Evolutionary conservation across 2,888 invertebrate species (phyloP).

Genomic region (Eristalis pertinax): DNA sequence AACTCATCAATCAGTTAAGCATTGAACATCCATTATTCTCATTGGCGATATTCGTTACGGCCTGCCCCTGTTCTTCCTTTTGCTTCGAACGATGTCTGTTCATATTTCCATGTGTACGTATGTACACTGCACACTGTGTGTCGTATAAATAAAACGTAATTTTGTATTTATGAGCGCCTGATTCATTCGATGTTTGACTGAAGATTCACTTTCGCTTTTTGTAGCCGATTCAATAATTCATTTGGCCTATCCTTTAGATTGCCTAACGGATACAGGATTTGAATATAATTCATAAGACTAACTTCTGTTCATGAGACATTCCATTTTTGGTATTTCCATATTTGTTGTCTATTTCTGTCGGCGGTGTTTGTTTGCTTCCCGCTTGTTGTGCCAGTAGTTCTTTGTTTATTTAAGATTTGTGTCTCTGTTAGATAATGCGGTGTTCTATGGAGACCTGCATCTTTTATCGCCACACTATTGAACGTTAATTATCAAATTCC

Average conservation of each 20-base stretch:
- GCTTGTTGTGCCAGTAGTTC: not conserved
- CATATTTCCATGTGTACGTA: not conserved
- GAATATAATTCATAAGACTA: not conserved
- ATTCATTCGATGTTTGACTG: not conserved
- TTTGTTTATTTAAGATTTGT: not conserved
- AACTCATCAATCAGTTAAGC: conserved; percentile 26
- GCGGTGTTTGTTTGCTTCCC: not conserved
- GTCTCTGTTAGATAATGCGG: not conserved
- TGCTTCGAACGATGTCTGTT: not conserved
- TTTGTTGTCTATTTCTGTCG: not conserved
- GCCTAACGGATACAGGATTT: not conserved
- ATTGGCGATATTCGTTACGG: not conserved
- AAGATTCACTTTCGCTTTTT: not conserved
- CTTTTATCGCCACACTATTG: not conserved
- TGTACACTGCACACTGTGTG: not conserved
- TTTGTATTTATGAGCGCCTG: not conserved
- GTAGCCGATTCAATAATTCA: not conserved
- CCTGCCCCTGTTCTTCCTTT: not conserved
- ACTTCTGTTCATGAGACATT: not conserved
- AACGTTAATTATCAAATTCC: not conserved
- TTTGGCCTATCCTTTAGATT: not conserved
- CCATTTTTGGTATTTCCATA: not conserved
- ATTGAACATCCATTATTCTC: conserved; percentile 6
- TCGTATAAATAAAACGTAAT: not conserved
- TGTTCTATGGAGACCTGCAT: not conserved